Base-by-base conservation (phyloP, 2,888 invertebrate genomes). In the Cheilosia vernalis region DNA sequence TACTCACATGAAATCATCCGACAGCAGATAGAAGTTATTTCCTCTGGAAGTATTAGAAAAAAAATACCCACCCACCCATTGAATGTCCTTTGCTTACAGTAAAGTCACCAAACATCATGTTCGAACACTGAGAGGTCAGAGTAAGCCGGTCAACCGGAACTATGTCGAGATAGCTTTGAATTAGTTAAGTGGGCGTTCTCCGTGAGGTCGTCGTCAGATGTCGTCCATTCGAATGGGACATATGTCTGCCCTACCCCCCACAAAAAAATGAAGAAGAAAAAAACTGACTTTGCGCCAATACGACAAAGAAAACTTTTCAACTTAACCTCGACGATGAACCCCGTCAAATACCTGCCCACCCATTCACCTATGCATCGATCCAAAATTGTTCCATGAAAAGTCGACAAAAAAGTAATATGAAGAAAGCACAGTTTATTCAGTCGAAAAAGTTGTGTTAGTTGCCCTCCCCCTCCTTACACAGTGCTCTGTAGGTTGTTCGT, bases 201-300 rank as follows among this genome's bases (percentile, higher is more conserved):
- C 58, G 64, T 84, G 61, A 70, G 80, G 80, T 79, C 80, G 76
- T 84, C 80, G 61, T 84, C 70, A 56, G 64, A 80, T 66, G 84
- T 70, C 80, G 70, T 80, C 69, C 60, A 60, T 80, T 64, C 80
- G 74, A 74, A 74, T 66, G 47, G 67, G 24, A 64, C 51, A 82
- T 30, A 67, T 70, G 69, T 76, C 42, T 49, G 47, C 27, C 51
- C 47, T 27, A 66, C 64, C 30, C 64, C 30, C 44, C 5, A 13
- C 15, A 55, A 53, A 6, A 24, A 24, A 27, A 17, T 15, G 21
- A 15, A 64, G n/a, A 27, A 49, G 2, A 19, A 2, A 33, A 47
- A 21, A 21, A 21, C 21, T 21, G n/a, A 4, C 21, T 4, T 21
- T 19, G 10, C 21, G 15, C 27, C 30, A 33, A 66, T 17, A 19